Conservation (phyloP, 2,888 invertebrate species). For the Torymus texanus region DNA sequence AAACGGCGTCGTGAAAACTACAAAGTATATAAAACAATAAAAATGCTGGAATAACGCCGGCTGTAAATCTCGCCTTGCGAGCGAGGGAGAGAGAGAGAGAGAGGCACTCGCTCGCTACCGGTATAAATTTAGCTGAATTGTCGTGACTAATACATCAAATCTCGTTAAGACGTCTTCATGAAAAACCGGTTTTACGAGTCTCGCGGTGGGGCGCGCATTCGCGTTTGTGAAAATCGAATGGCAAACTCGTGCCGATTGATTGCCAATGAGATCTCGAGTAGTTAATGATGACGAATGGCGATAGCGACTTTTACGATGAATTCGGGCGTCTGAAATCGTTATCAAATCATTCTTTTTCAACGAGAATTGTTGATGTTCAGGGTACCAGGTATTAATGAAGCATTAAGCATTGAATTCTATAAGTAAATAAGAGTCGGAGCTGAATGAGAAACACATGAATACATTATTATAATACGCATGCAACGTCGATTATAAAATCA, state of each 20-base stretch:
- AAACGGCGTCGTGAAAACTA: constrained; percentile 59
- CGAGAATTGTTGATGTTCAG: too few relatives aligned
- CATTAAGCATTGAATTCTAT: too few relatives aligned
- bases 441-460: too few relatives aligned
- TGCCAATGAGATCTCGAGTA: not conserved
- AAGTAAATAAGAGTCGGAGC: too few relatives aligned
- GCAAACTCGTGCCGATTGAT: constrained; percentile 18
- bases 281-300: too few relatives aligned
- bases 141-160: constrained; percentile 67
- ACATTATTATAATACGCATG: too few relatives aligned
- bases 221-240: not conserved
- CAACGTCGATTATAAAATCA: too few relatives aligned
- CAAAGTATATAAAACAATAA: constrained; percentile 66
- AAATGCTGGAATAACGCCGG: constrained; percentile 61
- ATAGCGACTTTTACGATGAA: too few relatives aligned
- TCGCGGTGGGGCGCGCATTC: not conserved
- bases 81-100: constrained; percentile 6
- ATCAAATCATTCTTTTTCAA: too few relatives aligned
- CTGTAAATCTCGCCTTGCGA: constrained; percentile 65
- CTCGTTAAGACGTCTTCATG: constrained; percentile 66
- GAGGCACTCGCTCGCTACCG: constrained; percentile 55
- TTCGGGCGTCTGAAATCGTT: too few relatives aligned
- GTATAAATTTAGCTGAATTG: constrained; percentile 68
- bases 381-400: too few relatives aligned
- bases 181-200: constrained; percentile 51